These are phyloP conservation scores for Microplitis mediator DNA, from an alignment of 1,140 invertebrate species.

Conservation along the genomic window DNA sequence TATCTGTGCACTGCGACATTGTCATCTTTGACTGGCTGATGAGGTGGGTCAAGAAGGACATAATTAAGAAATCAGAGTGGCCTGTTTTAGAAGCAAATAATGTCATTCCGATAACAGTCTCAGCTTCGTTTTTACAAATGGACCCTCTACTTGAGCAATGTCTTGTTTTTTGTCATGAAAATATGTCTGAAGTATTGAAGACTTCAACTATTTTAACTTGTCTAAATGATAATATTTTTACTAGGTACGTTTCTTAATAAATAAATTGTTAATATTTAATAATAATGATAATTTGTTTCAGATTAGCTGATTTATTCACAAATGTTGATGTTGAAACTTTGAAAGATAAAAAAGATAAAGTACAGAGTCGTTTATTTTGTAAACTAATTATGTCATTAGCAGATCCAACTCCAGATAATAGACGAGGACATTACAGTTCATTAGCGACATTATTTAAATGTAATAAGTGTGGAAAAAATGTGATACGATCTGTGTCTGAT, in stretches of 20 bases:
- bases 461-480: slow-evolving; percentile 67
- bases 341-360: slow-evolving; percentile 81
- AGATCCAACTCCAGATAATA: slow-evolving; percentile 72
- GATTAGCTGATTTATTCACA: slow-evolving; percentile 79
- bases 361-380: slow-evolving; percentile 81
- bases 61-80: slow-evolving; percentile 69
- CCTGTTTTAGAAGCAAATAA: slow-evolving; percentile 81
- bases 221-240: slow-evolving; percentile 79
- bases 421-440: slow-evolving; percentile 78
- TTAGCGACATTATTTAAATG: slow-evolving; percentile 77
- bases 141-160: slow-evolving; percentile 82
- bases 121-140: slow-evolving; percentile 94
- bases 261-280: slow-evolving; percentile 24
- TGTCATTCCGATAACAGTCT: slow-evolving; percentile 90
- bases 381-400: slow-evolving; percentile 79
- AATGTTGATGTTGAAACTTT: slow-evolving; percentile 79
- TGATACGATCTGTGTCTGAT: slow-evolving; percentile 68
- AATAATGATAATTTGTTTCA: slow-evolving; percentile 47
- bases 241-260: slow-evolving; percentile 62
- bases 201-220: slow-evolving; percentile 80
- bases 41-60: slow-evolving; percentile 85
- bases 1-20: slow-evolving; percentile 94
- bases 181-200: slow-evolving; percentile 81
- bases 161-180: slow-evolving; percentile 77
- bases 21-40: slow-evolving; percentile 96